These are phyloP conservation scores for Chaetogeoica ovagalla DNA, from an alignment of 2,888 invertebrate genomes.

Conservation along the genomic window DNA sequence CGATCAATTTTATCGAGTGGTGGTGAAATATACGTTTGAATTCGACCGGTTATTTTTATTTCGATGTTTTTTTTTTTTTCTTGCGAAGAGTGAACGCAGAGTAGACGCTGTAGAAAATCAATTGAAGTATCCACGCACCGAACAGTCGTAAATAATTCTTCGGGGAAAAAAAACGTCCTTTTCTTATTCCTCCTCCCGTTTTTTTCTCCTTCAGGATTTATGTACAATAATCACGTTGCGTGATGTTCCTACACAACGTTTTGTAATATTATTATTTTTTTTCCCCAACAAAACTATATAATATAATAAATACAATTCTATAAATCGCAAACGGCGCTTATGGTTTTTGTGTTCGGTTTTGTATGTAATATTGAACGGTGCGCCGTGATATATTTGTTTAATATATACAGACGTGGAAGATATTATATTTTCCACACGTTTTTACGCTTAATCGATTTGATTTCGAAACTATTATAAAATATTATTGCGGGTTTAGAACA, in stretches of 20 bases:
- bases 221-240: slow-evolving; percentile 2
- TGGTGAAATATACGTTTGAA: slow-evolving; percentile 32
- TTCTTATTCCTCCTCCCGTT: too few species aligned
- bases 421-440: too few species aligned
- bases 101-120: slow-evolving; percentile 14
- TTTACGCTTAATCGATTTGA: too few species aligned
- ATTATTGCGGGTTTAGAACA: too few species aligned
- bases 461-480: too few species aligned
- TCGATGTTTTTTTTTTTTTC: neutral
- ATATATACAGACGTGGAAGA: too few species aligned
- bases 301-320: neutral
- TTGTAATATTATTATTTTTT: neutral
- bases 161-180: neutral
- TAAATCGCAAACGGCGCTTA: neutral
- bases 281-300: too few species aligned
- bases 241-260: neutral
- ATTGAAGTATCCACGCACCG: neutral
- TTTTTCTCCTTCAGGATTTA: neutral
- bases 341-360: too few species aligned
- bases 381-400: too few species aligned
- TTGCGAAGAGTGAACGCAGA: neutral
- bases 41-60: slow-evolving; percentile 23
- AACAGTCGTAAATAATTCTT: slow-evolving; percentile 30
- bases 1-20: slow-evolving; percentile 11
- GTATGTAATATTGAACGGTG: too few species aligned